A percentile compares a stretch with the other conserved stretches of the same genome.
Conservation (phyloP, 2,797 vertebrate species). For the Benthosema pterotum region DNA sequence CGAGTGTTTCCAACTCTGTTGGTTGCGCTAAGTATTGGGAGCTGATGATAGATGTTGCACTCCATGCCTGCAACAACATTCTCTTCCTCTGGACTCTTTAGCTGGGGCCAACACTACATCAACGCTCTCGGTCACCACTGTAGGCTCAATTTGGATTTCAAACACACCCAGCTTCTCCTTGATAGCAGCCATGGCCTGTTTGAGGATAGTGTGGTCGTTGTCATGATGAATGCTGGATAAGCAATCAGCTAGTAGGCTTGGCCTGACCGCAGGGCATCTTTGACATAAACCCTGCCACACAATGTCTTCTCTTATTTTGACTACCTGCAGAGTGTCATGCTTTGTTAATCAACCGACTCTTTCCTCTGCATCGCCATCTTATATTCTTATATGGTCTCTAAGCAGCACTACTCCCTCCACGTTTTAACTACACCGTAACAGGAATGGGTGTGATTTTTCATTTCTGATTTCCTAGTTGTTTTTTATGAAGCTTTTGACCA, state of each 20-base stretch:
- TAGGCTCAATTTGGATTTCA: slow-evolving; percentile 99
- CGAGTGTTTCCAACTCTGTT: too few relatives aligned
- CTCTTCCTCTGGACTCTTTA: slow-evolving; percentile 95
- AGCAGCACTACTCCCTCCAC: too few relatives aligned
- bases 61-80: slow-evolving; percentile 95
- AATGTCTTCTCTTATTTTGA: slow-evolving; percentile 99
- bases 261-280: slow-evolving; percentile 94
- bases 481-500: too few relatives aligned
- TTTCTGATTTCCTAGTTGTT: too few relatives aligned
- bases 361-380: slow-evolving; percentile 90
- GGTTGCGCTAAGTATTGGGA: too few relatives aligned
- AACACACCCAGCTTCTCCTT: slow-evolving; percentile 99
- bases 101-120: slow-evolving; percentile 97
- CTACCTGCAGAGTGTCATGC: slow-evolving; percentile 87
- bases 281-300: slow-evolving; percentile 98
- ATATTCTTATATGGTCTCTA: too few relatives aligned
- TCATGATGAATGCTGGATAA: slow-evolving; percentile 98
- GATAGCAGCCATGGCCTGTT: slow-evolving; percentile 98
- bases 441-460: too few relatives aligned
- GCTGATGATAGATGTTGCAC: too few relatives aligned
- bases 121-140: slow-evolving; percentile 98
- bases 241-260: slow-evolving; percentile 95
- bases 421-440: too few relatives aligned
- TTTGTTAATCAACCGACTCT: slow-evolving; percentile 95
- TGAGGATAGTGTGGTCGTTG: slow-evolving; percentile 96